These are phyloP conservation scores for Gnatocerus cornutus DNA, from an alignment of 2,888 invertebrate genomes.

Conservation along the genomic window DNA sequence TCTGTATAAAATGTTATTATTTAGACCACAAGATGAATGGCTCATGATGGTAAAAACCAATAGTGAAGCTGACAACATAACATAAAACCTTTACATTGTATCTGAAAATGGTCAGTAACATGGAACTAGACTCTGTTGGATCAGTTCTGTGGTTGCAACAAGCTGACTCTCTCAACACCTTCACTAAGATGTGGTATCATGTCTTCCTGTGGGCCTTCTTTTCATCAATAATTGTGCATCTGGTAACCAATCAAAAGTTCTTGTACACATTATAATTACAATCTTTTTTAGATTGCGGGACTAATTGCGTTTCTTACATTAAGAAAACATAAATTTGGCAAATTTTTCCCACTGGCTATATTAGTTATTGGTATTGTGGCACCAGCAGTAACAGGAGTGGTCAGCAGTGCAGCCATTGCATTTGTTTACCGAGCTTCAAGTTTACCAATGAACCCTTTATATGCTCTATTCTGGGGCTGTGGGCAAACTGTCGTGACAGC, in stretches of 20 bases:
- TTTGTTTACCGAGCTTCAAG: slow-evolving; percentile 94
- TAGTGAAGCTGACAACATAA: neutral
- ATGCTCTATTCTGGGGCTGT: slow-evolving; percentile 95
- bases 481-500: slow-evolving; percentile 93
- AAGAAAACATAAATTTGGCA: slow-evolving; percentile 94
- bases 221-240: slow-evolving; percentile 93
- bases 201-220: slow-evolving; percentile 97
- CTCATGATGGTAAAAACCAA: neutral
- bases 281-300: slow-evolving; percentile 80
- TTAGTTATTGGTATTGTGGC: slow-evolving; percentile 92
- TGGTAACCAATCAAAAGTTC: slow-evolving; percentile 47
- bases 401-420: slow-evolving; percentile 93
- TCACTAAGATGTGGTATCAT: slow-evolving; percentile 97
- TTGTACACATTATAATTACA: neutral
- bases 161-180: slow-evolving; percentile 76
- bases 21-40: neutral
- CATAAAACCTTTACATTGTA: neutral
- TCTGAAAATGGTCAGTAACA: slow-evolving; percentile 9
- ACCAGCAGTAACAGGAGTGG: slow-evolving; percentile 90
- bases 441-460: slow-evolving; percentile 91
- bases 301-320: slow-evolving; percentile 92
- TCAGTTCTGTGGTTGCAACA: slow-evolving; percentile 68
- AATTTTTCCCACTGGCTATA: slow-evolving; percentile 92
- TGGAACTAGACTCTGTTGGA: slow-evolving; percentile 66
- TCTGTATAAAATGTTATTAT: neutral